These are phyloP conservation scores for Lutraria lutraria DNA, from an alignment of 2,888 invertebrate genomes.

Conservation along the genomic window DNA sequence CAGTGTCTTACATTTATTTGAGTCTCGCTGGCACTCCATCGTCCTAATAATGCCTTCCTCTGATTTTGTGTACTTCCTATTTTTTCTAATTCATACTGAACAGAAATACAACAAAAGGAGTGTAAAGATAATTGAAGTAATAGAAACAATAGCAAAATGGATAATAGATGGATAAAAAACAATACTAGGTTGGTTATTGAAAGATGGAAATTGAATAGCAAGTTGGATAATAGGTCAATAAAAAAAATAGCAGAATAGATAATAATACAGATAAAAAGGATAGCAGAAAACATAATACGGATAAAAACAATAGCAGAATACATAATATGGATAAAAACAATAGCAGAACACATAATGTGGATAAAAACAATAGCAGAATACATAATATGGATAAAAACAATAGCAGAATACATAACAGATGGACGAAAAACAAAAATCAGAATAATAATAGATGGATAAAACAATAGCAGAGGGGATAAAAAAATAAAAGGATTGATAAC, in stretches of 20 bases:
- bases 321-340: no score
- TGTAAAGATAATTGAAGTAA: not conserved
- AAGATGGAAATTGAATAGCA: not conserved
- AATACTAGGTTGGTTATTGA: not conserved
- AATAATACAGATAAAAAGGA: not conserved
- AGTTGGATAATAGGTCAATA: not conserved
- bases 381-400: no score
- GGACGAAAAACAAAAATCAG: no score
- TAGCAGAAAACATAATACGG: no score
- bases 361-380: no score
- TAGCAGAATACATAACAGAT: no score
- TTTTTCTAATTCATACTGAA: conserved; percentile 56
- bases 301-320: no score
- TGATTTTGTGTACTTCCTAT: conserved; percentile 50
- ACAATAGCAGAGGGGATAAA: no score
- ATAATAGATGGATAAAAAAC: not conserved
- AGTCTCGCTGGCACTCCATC: conserved; percentile 65
- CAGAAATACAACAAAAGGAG: conserved; percentile 15
- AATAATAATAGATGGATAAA: no score
- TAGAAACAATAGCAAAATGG: not conserved
- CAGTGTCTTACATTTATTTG: conserved; percentile 61
- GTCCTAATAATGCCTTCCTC: conserved; percentile 60
- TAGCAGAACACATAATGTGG: no score
- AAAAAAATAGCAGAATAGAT: not conserved
- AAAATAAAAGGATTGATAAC: no score